Conservation (phyloP, 2,113 vertebrate species). For the Oreamnos americanus region DNA sequence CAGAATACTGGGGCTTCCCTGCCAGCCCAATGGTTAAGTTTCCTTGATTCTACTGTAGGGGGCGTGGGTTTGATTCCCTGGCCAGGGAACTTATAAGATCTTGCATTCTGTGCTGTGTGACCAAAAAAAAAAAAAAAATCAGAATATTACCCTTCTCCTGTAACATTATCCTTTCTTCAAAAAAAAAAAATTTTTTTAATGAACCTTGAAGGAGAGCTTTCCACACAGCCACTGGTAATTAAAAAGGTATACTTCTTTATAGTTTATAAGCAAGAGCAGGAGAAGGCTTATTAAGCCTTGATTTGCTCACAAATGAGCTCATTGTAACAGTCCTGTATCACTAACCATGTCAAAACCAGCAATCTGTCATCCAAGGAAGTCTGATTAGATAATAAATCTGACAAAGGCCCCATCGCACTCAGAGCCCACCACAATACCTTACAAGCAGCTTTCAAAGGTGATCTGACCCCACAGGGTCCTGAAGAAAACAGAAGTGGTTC, state of each 20-base stretch:
- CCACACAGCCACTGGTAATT: background rate
- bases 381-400: slow-evolving; percentile 41
- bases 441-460: background rate
- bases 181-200: background rate
- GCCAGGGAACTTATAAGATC: background rate
- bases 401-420: background rate
- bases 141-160: background rate
- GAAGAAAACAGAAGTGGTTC: background rate
- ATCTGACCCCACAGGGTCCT: background rate
- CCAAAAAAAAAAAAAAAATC: background rate
- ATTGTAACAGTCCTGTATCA: background rate
- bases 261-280: background rate
- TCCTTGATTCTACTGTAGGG: background rate
- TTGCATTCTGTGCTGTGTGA: background rate
- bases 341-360: background rate
- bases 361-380: slow-evolving; percentile 11
- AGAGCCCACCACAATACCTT: background rate
- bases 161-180: background rate
- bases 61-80: rapidly evolving
- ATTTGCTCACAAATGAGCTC: background rate
- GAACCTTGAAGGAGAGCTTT: background rate
- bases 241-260: background rate
- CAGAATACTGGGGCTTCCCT: background rate
- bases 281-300: background rate
- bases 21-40: background rate